A percentile compares a stretch with the other conserved stretches of the same genome.
These are phyloP conservation scores for Boulengeromyrus knoepffleri DNA, from an alignment of 2,113 vertebrate genomes.

Conservation along the genomic window DNA sequence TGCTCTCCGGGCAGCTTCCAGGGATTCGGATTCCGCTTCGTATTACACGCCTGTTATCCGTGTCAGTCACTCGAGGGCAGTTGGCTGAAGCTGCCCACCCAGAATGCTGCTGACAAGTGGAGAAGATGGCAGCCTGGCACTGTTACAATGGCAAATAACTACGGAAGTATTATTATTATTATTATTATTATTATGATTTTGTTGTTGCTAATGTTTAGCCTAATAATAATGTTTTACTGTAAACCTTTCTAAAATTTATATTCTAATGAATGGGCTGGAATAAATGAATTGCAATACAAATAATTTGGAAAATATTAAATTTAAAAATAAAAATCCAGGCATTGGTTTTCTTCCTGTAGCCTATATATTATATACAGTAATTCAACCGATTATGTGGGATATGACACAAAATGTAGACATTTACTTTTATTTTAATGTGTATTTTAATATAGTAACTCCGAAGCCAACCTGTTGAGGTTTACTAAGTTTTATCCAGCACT, in stretches of 20 bases:
- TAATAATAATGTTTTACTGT: not conserved
- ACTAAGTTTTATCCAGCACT: not conserved
- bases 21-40: not conserved
- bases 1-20: not conserved
- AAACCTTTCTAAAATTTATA: not conserved
- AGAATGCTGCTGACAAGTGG: not conserved
- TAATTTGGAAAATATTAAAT: not conserved
- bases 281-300: not conserved
- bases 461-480: not conserved
- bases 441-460: not conserved
- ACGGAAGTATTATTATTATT: not conserved
- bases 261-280: not conserved
- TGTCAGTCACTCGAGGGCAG: not conserved
- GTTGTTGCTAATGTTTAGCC: not conserved
- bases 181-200: not conserved
- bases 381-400: not conserved
- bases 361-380: not conserved
- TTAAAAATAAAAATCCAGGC: not conserved
- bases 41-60: conserved; percentile 4
- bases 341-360: not conserved
- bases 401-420: not conserved
- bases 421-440: not conserved
- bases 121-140: not conserved
- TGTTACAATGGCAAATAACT: not conserved
- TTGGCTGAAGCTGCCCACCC: not conserved